These are phyloP conservation scores for Spicauda simplicius DNA, from an alignment of 2,888 invertebrate species.

Conservation along the genomic window DNA sequence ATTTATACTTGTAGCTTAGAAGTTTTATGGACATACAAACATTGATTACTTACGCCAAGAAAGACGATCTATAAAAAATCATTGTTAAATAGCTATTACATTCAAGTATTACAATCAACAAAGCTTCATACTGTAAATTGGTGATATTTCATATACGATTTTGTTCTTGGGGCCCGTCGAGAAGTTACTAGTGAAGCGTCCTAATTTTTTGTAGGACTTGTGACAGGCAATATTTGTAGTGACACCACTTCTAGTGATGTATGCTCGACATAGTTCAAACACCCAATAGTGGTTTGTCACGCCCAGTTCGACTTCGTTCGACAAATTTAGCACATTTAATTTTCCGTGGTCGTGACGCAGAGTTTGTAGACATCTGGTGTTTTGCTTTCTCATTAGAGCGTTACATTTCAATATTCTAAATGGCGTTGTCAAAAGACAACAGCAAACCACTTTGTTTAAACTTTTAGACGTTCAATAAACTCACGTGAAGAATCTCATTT, in stretches of 20 bases:
- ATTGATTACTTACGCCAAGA: no score
- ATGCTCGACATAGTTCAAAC: conserved; percentile 59
- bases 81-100: no score
- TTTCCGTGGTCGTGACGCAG: conserved; percentile 63
- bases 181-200: no score
- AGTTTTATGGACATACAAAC: no score
- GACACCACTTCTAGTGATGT: conserved; percentile 34
- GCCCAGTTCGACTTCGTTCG: conserved; percentile 68
- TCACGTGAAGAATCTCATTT: not conserved
- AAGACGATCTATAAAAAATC: no score
- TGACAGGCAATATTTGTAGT: conserved; percentile 39
- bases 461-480: not conserved
- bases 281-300: conserved; percentile 61
- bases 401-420: conserved; percentile 63
- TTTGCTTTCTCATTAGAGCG: conserved; percentile 79
- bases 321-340: conserved; percentile 75
- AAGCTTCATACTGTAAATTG: no score
- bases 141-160: no score
- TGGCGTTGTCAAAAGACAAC: conserved; percentile 7
- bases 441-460: not conserved
- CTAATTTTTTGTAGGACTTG: not conserved
- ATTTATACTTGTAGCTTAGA: no score
- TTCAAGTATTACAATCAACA: no score
- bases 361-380: conserved; percentile 70
- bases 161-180: no score